These are phyloP conservation scores for Aramus guarauna DNA, from an alignment of 2,113 vertebrate genomes.

Conservation along the genomic window DNA sequence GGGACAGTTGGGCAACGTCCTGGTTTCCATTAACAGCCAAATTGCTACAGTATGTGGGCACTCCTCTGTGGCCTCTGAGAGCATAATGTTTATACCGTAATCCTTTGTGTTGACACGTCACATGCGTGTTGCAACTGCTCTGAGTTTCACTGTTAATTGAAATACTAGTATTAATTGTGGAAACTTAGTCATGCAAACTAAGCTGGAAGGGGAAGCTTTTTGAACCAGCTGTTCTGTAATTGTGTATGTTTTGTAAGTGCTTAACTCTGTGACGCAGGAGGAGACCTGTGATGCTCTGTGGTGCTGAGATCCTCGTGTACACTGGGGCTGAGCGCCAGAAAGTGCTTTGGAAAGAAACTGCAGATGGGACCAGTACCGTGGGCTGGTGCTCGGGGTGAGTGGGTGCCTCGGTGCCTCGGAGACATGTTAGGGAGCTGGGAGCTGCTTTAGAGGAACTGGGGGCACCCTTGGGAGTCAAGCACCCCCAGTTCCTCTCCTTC, in stretches of 20 bases:
- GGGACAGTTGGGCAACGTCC: background rate
- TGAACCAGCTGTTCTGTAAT: background rate
- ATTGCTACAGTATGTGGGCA: background rate
- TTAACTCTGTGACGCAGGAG: background rate
- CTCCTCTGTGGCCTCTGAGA: background rate
- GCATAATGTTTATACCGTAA: fast-evolving
- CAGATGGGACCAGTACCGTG: background rate
- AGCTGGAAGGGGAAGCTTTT: conserved; percentile 2
- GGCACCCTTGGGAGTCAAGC: background rate
- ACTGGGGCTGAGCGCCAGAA: fast-evolving
- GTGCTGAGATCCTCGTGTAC: fast-evolving
- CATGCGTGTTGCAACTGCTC: background rate
- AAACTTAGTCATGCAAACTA: background rate
- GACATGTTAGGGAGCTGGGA: background rate
- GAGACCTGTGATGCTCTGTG: background rate
- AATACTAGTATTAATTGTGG: background rate
- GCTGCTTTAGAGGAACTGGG: background rate
- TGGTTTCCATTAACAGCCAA: background rate
- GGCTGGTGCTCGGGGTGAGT: background rate
- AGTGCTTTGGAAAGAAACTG: background rate
- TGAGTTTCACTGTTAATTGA: background rate
- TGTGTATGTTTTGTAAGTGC: background rate
- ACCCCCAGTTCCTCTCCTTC: background rate
- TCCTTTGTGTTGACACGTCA: background rate
- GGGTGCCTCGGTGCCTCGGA: background rate